phyloP scores from a whole-genome alignment of 2,797 vertebrate genomes.

The Nyctibius grandis region DNA sequence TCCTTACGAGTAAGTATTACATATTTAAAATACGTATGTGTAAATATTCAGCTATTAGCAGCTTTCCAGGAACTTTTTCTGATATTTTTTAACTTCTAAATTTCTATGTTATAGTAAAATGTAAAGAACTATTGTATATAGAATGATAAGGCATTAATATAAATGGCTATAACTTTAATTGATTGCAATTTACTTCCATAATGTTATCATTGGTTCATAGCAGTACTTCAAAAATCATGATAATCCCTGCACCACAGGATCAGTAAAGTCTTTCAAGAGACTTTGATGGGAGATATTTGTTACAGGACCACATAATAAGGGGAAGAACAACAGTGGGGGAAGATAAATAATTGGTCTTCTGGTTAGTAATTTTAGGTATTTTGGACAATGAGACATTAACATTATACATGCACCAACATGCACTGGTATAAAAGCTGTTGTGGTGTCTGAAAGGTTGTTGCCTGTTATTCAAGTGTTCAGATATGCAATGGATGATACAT shows the following conservation, averaged over 20 bases:
- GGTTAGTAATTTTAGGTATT: neutral
- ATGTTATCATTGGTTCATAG: neutral
- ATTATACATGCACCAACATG: neutral
- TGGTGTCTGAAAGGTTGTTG: neutral
- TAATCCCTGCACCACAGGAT: neutral
- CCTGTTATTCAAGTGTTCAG: neutral
- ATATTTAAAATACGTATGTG: neutral
- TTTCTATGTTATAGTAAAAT: neutral
- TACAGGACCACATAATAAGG: neutral
- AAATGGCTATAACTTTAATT: neutral
- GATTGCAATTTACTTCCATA: neutral
- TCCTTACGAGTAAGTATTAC: constrained; percentile 90
- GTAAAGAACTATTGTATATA: neutral
- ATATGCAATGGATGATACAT: neutral
- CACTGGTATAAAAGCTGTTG: neutral
- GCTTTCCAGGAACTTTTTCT: neutral
- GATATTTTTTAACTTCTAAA: neutral
- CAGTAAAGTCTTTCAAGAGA: neutral
- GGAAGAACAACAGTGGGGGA: neutral
- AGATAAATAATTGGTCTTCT: neutral
- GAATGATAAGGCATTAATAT: neutral
- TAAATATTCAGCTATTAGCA: neutral
- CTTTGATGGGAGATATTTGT: neutral
- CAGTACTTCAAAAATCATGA: neutral
- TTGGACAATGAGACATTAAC: neutral